These are phyloP conservation scores for Cyprinodon variegatus DNA, from an alignment of 2,113 vertebrate genomes.

Conservation along the genomic window DNA sequence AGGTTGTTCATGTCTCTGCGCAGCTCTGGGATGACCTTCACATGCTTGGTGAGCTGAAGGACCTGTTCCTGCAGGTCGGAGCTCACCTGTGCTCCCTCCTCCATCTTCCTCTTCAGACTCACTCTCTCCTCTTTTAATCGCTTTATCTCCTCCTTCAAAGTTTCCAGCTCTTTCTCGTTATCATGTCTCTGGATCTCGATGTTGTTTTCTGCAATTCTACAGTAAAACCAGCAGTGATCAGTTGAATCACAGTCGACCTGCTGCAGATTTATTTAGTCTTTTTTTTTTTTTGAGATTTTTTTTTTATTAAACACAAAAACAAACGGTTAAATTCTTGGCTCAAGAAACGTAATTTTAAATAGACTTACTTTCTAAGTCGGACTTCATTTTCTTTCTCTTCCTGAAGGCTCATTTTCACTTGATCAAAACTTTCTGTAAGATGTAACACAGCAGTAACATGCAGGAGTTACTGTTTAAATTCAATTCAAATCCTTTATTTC, in stretches of 20 bases:
- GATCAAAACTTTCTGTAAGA: slow-evolving; percentile 87
- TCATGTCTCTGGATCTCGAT: slow-evolving; percentile 85
- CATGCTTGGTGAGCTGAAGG: slow-evolving; percentile 84
- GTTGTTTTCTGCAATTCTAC: slow-evolving; percentile 90
- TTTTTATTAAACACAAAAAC: no score
- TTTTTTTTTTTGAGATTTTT: no score
- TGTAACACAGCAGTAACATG: background rate
- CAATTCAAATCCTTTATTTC: background rate
- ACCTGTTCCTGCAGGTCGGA: slow-evolving; percentile 85
- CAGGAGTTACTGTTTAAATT: background rate
- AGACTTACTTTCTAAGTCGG: slow-evolving; percentile 85
- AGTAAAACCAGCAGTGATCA: background rate
- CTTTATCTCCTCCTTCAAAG: slow-evolving; percentile 84
- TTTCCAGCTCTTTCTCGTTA: slow-evolving; percentile 83
- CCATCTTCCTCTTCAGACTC: slow-evolving; percentile 78
- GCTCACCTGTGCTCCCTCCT: slow-evolving; percentile 76
- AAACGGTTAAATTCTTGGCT: no score
- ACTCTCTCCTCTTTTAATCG: slow-evolving; percentile 82
- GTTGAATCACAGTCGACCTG: background rate
- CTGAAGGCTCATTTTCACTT: slow-evolving; percentile 83
- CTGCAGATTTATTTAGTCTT: background rate
- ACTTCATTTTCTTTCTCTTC: slow-evolving; percentile 87
- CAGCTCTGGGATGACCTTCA: slow-evolving; percentile 88
- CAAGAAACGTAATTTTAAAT: background rate
- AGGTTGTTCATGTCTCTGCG: slow-evolving; percentile 88